These are phyloP conservation scores for Osmerus eperlanus DNA, from an alignment of 2,113 vertebrate genomes.

Conservation along the genomic window DNA sequence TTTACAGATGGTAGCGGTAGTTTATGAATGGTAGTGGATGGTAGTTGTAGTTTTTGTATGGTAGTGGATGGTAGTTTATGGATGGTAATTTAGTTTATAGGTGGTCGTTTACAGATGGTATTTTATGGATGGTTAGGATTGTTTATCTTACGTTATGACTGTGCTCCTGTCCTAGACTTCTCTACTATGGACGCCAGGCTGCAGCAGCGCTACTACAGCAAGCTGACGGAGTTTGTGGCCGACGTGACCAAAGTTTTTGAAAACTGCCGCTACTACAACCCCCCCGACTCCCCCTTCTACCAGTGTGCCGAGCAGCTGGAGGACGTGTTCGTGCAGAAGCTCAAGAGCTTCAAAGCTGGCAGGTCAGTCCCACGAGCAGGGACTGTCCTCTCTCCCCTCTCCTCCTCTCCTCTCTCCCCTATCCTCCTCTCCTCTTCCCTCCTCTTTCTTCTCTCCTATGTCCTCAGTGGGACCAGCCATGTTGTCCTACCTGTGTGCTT, in stretches of 20 bases:
- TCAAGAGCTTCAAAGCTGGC: constrained; percentile 99
- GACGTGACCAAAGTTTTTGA: constrained; percentile 99
- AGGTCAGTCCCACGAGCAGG: constrained; percentile 74
- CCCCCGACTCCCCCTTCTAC: constrained; percentile 96
- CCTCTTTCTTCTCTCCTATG: background rate
- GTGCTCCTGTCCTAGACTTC: constrained; percentile 75
- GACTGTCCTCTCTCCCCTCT: constrained; percentile 1
- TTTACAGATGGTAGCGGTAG: no score
- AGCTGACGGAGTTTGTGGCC: constrained; percentile 97
- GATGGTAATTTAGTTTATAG: background rate
- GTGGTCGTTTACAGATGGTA: no score
- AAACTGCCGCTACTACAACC: constrained; percentile 99
- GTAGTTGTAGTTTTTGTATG: no score
- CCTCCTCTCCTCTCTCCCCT: background rate
- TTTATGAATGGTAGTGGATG: no score
- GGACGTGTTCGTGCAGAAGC: constrained; percentile 98
- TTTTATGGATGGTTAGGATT: no score
- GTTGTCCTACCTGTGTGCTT: background rate
- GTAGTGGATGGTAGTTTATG: no score
- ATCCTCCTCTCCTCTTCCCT: background rate
- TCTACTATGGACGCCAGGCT: constrained; percentile 95
- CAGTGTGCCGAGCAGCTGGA: constrained; percentile 97
- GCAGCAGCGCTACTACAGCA: constrained; percentile 93
- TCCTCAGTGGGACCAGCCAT: background rate
- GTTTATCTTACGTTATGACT: no score